phyloP scores from a whole-genome alignment of 2,797 vertebrate genomes.

The Acanthurus lineatus region DNA sequence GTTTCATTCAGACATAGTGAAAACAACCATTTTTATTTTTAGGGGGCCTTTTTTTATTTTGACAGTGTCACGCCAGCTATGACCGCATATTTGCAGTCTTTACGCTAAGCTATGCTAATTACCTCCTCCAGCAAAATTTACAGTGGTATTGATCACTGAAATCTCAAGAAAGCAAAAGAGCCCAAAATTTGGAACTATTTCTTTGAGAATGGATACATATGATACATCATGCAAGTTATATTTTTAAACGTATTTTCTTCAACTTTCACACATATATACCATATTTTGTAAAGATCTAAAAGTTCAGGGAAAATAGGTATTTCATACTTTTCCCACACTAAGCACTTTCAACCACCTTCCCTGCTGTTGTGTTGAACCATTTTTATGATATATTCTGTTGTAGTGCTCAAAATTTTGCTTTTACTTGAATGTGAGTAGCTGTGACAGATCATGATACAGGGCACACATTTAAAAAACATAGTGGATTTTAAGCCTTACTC shows the following conservation, averaged over 20 bases:
- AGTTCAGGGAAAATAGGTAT: neutral
- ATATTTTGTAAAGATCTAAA: neutral
- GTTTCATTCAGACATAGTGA: neutral
- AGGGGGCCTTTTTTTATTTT: neutral
- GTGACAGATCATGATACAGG: neutral
- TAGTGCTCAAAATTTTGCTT: neutral
- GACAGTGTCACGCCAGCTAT: neutral
- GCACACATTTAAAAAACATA: neutral
- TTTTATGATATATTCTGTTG: neutral
- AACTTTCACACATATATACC: neutral
- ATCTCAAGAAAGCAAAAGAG: constrained; percentile 15
- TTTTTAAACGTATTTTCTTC: neutral
- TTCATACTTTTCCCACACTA: neutral
- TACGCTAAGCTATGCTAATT: constrained; percentile 23
- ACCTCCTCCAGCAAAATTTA: neutral
- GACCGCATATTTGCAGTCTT: neutral
- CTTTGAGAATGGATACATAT: constrained; percentile 16
- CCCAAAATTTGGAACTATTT: neutral
- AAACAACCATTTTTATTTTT: neutral
- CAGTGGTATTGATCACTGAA: neutral
- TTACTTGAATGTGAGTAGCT: constrained; percentile 1
- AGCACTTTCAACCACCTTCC: constrained; percentile 16
- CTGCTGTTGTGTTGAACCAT: neutral
- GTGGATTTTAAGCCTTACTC: neutral
- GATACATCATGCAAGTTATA: constrained; percentile 5